These are phyloP conservation scores for Protonemura montana DNA, from an alignment of 2,888 invertebrate genomes.

Conservation along the genomic window DNA sequence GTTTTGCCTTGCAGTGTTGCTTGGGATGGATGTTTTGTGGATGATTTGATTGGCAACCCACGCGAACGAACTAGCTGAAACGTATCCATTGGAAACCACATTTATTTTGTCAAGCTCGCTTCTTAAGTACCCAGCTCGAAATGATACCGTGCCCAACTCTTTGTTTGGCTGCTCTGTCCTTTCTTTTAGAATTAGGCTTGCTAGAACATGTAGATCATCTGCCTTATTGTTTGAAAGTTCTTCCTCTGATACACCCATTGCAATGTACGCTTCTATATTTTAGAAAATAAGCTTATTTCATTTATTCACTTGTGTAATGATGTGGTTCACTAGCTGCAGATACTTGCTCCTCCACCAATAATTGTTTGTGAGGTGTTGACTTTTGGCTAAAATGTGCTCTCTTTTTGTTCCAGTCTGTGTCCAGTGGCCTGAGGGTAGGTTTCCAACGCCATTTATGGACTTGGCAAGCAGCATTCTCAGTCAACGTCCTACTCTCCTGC, in stretches of 20 bases:
- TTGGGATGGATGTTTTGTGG: constrained; percentile 32
- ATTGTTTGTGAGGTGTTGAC: background rate
- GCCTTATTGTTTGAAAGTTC: background rate
- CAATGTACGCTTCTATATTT: background rate
- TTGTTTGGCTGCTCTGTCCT: background rate
- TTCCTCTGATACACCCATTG: background rate
- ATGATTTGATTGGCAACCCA: background rate
- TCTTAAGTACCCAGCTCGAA: background rate
- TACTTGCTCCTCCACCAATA: background rate
- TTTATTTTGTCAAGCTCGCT: background rate
- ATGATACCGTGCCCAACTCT: background rate
- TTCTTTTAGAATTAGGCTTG: background rate
- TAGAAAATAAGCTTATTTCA: background rate
- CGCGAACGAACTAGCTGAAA: background rate
- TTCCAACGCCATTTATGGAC: constrained; percentile 47
- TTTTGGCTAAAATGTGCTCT: background rate
- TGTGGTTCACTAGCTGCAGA: background rate
- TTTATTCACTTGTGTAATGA: background rate
- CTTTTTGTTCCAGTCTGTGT: constrained; percentile 82
- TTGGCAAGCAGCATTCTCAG: background rate
- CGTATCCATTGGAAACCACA: background rate
- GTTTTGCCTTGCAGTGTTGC: constrained; percentile 32
- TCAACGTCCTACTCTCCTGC: background rate
- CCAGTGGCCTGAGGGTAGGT: constrained; percentile 90
- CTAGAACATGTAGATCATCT: background rate